Base-by-base conservation (phyloP, 1,140 invertebrate species). In the Orius insidiosus region DNA sequence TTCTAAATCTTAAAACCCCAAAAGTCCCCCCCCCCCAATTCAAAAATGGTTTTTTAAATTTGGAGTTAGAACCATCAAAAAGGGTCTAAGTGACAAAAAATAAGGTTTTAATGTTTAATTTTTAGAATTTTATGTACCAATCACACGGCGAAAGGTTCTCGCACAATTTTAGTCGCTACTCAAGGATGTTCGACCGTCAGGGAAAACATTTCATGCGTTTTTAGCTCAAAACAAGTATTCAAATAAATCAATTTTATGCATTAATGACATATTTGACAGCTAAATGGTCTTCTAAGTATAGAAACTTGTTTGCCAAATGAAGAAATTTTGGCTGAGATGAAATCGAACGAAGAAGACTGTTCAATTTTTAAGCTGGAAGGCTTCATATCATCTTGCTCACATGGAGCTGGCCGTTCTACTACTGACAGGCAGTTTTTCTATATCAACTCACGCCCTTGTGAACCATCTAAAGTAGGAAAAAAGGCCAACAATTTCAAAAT, bases 361-460 rank as follows among this genome's bases (percentile, higher is more conserved):
- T 19, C 13, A 9, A 32, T 47, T 53, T 53, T 55, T 43, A 38
- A 11, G 38, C n/a, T 80, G 54, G 68, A 75, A 52, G 95, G 90
- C 35, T 86, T 70, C 56, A 75, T 98, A 13, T 97, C 92, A 6
- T 84, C 75, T 46, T 46, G 84, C 63, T 72, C 70, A 30, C 90
- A 94, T 67, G 78, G 80, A 3, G 69, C 71, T 55, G 93, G 94
- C 1, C 69, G 92, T 44, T 79, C 81, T 46, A 72, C 76, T 45
- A 67, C 76, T 19, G 93, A 98, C 60, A 72, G 90, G 56, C 95
- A 98, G 65, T 98, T 86, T 64, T 84, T 24, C 65, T 98, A 79
- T 62, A 74, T 98, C 9, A 98, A 98, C 63, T 77, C 77, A 1
- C 70, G 94, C 48, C 95, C 94, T 5, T 95, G 87, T 70, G 89